Conservation (phyloP, 2,797 vertebrate genomes). For the Rhinella marina region DNA sequence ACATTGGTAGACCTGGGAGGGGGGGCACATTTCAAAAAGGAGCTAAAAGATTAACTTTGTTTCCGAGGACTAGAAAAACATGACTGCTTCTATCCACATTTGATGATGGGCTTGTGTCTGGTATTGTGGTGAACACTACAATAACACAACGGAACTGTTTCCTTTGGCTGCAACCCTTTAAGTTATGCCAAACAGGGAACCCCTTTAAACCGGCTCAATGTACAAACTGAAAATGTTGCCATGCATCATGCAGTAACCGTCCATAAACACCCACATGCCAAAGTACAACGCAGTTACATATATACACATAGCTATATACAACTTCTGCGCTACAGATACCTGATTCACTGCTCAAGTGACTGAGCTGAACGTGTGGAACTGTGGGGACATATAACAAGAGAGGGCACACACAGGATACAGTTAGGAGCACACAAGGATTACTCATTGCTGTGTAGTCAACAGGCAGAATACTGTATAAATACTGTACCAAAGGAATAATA, state of each 20-base stretch:
- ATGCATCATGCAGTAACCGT: slow-evolving; percentile 34
- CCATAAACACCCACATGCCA: slow-evolving; percentile 24
- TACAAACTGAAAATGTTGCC: neutral
- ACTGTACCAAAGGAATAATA: no score
- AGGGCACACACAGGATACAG: slow-evolving; percentile 66
- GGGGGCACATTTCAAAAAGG: no score
- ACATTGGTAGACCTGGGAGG: no score
- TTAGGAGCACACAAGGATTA: slow-evolving; percentile 46
- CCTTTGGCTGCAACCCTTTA: no score
- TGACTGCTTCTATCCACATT: no score
- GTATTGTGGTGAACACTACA: neutral
- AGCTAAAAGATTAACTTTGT: no score
- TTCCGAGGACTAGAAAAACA: no score
- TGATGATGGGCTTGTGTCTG: no score
- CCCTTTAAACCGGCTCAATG: neutral
- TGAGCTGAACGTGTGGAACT: slow-evolving; percentile 87
- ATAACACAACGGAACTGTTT: neutral
- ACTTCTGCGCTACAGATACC: slow-evolving; percentile 77
- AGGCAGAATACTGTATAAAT: slow-evolving; percentile 6
- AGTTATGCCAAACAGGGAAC: neutral
- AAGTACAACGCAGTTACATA: neutral
- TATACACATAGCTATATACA: slow-evolving; percentile 15
- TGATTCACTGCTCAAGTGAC: slow-evolving; percentile 94
- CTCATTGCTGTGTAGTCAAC: slow-evolving; percentile 22
- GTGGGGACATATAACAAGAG: slow-evolving; percentile 77